These are phyloP conservation scores for Polylopha cassiicola DNA, from an alignment of 2,888 invertebrate genomes.

Conservation along the genomic window DNA sequence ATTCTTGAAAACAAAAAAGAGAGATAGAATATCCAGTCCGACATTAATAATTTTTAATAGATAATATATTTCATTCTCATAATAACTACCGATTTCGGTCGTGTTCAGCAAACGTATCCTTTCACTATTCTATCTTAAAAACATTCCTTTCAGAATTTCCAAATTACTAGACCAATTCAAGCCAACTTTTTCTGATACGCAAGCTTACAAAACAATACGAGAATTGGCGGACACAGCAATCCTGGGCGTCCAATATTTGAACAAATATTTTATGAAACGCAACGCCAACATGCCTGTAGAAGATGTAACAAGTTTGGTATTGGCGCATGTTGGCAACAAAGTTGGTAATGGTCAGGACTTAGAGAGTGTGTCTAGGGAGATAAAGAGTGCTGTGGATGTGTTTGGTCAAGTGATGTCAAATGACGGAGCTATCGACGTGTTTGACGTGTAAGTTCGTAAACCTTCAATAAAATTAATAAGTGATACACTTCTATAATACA, in stretches of 20 bases:
- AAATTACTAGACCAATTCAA: slow-evolving; percentile 56
- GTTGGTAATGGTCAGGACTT: slow-evolving; percentile 25
- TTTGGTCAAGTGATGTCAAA: slow-evolving; percentile 34
- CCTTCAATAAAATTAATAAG: neutral
- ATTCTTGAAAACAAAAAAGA: neutral
- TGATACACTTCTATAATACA: neutral
- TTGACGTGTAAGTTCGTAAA: slow-evolving; percentile 56
- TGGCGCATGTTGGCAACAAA: slow-evolving; percentile 25
- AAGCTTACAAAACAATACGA: slow-evolving; percentile 47
- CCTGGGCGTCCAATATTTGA: slow-evolving; percentile 46
- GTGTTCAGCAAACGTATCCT: too few species aligned
- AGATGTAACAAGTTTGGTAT: slow-evolving; percentile 24
- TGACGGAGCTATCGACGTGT: slow-evolving; percentile 41
- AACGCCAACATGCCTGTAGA: slow-evolving; percentile 25
- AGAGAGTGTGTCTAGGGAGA: slow-evolving; percentile 30
- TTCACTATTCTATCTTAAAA: too few species aligned
- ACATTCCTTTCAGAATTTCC: slow-evolving; percentile 51
- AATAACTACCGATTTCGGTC: too few species aligned
- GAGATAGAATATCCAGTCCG: slow-evolving; percentile 7
- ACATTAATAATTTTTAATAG: too few species aligned
- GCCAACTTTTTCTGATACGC: slow-evolving; percentile 58
- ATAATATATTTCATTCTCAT: too few species aligned
- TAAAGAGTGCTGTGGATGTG: slow-evolving; percentile 40
- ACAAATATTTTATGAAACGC: slow-evolving; percentile 42
- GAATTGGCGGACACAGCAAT: slow-evolving; percentile 46